Percentiles rank a stretch among this genome's conserved stretches.
Conservation (phyloP, 2,888 invertebrate genomes). For the Thysanoteuthis rhombus region DNA sequence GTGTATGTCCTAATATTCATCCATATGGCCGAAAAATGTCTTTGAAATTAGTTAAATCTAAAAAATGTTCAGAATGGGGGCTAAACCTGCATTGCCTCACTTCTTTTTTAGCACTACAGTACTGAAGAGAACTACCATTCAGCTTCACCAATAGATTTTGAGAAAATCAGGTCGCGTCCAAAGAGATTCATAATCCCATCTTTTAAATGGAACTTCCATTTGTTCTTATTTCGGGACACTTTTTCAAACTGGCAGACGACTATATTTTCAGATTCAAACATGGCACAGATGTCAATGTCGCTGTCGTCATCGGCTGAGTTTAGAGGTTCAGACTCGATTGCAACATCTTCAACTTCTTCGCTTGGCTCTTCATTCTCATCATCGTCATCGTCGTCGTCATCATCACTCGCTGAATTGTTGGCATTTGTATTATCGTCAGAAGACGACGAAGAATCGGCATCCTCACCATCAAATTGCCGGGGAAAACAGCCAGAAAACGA, state of each 20-base stretch:
- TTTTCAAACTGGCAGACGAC: conserved; percentile 24
- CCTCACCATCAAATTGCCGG: neutral
- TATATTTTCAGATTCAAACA: conserved; percentile 1
- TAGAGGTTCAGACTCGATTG: neutral
- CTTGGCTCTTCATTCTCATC: neutral
- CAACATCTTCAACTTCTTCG: neutral
- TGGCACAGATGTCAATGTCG: neutral
- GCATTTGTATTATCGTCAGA: neutral
- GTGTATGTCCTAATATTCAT: no score
- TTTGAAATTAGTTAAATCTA: no score
- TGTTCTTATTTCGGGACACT: conserved; percentile 82
- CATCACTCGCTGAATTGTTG: neutral
- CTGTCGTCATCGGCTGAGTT: neutral
- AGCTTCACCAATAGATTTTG: conserved; percentile 97
- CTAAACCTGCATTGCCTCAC: no score
- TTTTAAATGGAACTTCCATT: conserved; percentile 98
- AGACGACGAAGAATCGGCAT: neutral
- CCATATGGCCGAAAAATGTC: no score
- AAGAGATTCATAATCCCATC: conserved; percentile 99
- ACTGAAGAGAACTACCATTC: conserved; percentile 93
- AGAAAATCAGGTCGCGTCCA: conserved; percentile 97
- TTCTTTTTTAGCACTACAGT: no score
- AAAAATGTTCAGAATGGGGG: no score
- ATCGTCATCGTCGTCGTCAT: neutral
- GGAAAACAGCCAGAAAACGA: neutral